Evolutionary conservation across 2,797 vertebrate genomes (phyloP).

Genomic region (Amblyopsis hoosieri): DNA sequence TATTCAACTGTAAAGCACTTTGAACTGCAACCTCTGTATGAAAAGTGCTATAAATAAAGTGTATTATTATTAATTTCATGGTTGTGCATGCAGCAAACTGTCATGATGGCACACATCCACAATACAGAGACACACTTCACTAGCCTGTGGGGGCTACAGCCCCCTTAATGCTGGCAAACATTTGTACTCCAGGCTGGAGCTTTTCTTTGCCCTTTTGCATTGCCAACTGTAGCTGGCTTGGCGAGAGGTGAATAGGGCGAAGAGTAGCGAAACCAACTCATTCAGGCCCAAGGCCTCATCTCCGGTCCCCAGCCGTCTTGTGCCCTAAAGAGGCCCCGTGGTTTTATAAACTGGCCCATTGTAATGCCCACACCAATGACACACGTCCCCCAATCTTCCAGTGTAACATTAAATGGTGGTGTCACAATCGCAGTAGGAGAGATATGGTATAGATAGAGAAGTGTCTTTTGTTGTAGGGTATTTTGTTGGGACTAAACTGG

Average conservation of each 20-base stretch:
- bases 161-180: conserved; percentile 64
- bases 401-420: conserved; percentile 6
- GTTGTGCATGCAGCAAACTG: too few relatives aligned
- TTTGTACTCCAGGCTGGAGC: conserved; percentile 48
- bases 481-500: background rate
- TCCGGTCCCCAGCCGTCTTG: conserved; percentile 29
- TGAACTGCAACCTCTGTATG: too few relatives aligned
- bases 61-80: too few relatives aligned
- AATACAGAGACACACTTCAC: conserved; percentile 24
- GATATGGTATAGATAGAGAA: background rate
- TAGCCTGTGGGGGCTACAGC: conserved; percentile 37
- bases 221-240: conserved; percentile 52
- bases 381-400: conserved; percentile 11
- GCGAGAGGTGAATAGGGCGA: conserved; percentile 50
- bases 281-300: conserved; percentile 53
- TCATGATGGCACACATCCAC: background rate
- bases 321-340: conserved; percentile 13
- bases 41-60: too few relatives aligned
- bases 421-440: conserved; percentile 11
- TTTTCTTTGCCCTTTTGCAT: conserved; percentile 55
- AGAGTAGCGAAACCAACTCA: conserved; percentile 40
- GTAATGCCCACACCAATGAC: background rate
- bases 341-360: conserved; percentile 26
- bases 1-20: too few relatives aligned
- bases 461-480: background rate